Conservation (phyloP, 2,888 invertebrate genomes). For the Cataglyphis altisquamis region DNA sequence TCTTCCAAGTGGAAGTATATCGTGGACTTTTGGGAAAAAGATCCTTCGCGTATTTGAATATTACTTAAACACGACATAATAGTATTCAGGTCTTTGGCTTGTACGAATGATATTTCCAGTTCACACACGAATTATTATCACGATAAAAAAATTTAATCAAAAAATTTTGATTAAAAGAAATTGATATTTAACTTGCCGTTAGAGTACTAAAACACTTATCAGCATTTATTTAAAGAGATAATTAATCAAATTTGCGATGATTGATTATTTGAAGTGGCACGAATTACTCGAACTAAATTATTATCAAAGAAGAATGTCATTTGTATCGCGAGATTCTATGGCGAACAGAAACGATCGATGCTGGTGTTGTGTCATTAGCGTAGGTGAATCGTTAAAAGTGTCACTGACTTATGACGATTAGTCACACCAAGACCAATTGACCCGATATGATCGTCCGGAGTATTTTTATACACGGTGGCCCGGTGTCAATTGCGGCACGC, state of each 20-base stretch:
- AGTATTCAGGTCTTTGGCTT: not conserved
- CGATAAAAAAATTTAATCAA: not conserved
- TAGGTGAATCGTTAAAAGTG: constrained; percentile 76
- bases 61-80: constrained; percentile 1
- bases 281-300: constrained; percentile 4
- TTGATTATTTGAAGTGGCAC: not conserved
- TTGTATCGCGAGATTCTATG: not conserved
- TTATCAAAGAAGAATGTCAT: not conserved
- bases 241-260: not conserved
- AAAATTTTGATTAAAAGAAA: not conserved
- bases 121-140: not conserved
- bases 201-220: not conserved
- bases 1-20: constrained; percentile 7
- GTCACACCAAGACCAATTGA: constrained; percentile 82
- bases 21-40: not conserved
- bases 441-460: constrained; percentile 78
- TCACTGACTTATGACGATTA: constrained; percentile 81
- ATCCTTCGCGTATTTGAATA: constrained; percentile 8
- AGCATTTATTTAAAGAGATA: not conserved
- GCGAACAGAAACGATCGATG: constrained; percentile 10
- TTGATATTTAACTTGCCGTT: not conserved
- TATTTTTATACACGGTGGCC: constrained; percentile 77
- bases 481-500: constrained; percentile 84
- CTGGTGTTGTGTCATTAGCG: constrained; percentile 32
- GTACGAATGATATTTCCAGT: too few relatives aligned